These are phyloP conservation scores for Himalopsyche anomala DNA, from an alignment of 2,888 invertebrate species.

Conservation along the genomic window DNA sequence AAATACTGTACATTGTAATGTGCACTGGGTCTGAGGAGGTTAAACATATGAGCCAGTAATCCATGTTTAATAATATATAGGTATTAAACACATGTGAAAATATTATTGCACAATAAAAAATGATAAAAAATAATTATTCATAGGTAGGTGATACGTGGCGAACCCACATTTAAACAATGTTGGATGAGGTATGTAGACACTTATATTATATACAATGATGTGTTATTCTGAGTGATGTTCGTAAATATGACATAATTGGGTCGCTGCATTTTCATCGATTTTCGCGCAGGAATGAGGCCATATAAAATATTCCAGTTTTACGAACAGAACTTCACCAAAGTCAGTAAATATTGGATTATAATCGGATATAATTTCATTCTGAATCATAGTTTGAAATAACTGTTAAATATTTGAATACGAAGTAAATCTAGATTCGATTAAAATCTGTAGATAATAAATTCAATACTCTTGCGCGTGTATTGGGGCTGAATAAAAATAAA, in stretches of 20 bases:
- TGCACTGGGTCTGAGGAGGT: too few species aligned
- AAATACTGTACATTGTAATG: too few species aligned
- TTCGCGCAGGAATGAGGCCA: slow-evolving; percentile 41
- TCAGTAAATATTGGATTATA: slow-evolving; percentile 22
- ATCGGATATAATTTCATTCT: not conserved
- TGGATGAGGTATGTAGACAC: not conserved
- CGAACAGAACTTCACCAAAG: not conserved
- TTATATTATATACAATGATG: not conserved
- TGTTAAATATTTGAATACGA: not conserved
- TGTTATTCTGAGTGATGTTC: slow-evolving; percentile 15
- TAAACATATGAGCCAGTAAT: too few species aligned
- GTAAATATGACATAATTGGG: slow-evolving; percentile 26
- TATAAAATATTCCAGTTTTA: slow-evolving; percentile 27
- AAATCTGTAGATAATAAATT: not conserved
- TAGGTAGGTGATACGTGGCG: not conserved
- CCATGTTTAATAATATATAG: too few species aligned
- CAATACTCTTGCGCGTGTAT: not conserved
- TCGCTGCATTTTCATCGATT: slow-evolving; percentile 37
- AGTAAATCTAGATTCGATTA: not conserved
- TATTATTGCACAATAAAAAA: too few species aligned
- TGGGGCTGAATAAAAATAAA: not conserved
- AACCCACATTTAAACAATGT: not conserved
- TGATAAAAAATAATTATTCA: too few species aligned
- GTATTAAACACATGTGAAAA: too few species aligned
- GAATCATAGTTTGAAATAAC: not conserved